phyloP scores from a whole-genome alignment of 2,888 invertebrate genomes.

The Panopea generosa region DNA sequence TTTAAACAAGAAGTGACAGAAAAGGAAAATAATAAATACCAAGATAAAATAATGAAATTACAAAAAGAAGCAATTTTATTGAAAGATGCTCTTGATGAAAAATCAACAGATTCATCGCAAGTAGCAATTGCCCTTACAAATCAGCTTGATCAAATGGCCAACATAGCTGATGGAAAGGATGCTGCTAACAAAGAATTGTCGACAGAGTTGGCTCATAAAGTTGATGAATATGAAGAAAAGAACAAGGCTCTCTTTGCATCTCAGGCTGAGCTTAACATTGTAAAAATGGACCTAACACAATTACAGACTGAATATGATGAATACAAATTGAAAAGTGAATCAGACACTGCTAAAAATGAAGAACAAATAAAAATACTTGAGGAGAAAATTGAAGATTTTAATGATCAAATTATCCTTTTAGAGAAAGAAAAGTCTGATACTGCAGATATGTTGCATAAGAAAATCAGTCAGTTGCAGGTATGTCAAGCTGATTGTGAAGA shows the following conservation, averaged over 20 bases:
- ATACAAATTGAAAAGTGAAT: slow-evolving; percentile 22
- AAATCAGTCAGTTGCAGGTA: slow-evolving; percentile 44
- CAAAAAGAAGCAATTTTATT: slow-evolving; percentile 24
- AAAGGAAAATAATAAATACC: slow-evolving; percentile 27
- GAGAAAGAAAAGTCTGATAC: slow-evolving; percentile 41
- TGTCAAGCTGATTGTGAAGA: slow-evolving; percentile 54
- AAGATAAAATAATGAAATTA: not conserved
- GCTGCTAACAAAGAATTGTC: slow-evolving; percentile 30
- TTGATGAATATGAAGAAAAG: slow-evolving; percentile 11
- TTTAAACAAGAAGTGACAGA: slow-evolving; percentile 14
- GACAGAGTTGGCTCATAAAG: slow-evolving; percentile 30
- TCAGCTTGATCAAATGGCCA: not conserved
- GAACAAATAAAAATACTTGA: slow-evolving; percentile 27
- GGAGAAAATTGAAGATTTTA: slow-evolving; percentile 25
- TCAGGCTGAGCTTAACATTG: slow-evolving; percentile 32
- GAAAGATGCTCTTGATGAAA: slow-evolving; percentile 37
- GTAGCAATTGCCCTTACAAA: slow-evolving; percentile 1
- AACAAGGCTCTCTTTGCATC: slow-evolving; percentile 16
- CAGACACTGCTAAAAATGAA: slow-evolving; percentile 20
- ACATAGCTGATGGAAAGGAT: slow-evolving; percentile 14
- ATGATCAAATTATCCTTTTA: slow-evolving; percentile 10
- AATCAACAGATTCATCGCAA: slow-evolving; percentile 23
- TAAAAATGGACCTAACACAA: not conserved
- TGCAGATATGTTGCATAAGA: slow-evolving; percentile 54
- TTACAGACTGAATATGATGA: slow-evolving; percentile 10